These are phyloP conservation scores for Pionites leucogaster DNA, from an alignment of 2,113 vertebrate species.

Conservation along the genomic window DNA sequence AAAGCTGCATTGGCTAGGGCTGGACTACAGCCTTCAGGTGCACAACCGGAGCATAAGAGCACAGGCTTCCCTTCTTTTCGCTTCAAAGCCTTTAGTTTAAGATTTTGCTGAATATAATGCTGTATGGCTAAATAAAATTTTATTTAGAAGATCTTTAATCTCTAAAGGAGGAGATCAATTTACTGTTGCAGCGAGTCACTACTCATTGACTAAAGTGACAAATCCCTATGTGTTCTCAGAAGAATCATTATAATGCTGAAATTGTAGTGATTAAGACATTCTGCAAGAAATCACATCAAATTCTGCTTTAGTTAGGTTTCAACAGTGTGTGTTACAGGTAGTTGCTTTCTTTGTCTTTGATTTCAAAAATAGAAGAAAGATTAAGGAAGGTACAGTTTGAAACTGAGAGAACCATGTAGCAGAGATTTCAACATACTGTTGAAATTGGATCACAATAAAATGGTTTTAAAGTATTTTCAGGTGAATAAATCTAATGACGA, in stretches of 20 bases:
- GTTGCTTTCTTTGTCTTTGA: neutral
- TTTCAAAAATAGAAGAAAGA: neutral
- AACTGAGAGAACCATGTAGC: neutral
- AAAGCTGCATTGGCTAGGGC: neutral
- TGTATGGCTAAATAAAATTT: neutral
- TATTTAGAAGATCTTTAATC: neutral
- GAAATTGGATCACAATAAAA: neutral
- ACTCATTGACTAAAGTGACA: neutral
- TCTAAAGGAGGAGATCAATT: neutral
- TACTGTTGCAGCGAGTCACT: neutral
- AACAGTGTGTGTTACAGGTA: neutral
- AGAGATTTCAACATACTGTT: neutral
- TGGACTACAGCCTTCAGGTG: neutral
- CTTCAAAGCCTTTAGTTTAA: neutral
- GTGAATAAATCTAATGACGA: neutral
- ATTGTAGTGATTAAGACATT: neutral
- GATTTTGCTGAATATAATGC: neutral
- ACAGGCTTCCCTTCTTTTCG: neutral
- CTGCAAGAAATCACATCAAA: neutral
- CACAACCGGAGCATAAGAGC: neutral
- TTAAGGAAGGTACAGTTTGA: neutral
- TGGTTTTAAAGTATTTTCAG: neutral
- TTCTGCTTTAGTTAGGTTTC: neutral
- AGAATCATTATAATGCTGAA: neutral
- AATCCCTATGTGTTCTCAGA: neutral